Evolutionary conservation across 2,888 invertebrate species (phyloP).

Genomic region (Nemotelus nigrinus): DNA sequence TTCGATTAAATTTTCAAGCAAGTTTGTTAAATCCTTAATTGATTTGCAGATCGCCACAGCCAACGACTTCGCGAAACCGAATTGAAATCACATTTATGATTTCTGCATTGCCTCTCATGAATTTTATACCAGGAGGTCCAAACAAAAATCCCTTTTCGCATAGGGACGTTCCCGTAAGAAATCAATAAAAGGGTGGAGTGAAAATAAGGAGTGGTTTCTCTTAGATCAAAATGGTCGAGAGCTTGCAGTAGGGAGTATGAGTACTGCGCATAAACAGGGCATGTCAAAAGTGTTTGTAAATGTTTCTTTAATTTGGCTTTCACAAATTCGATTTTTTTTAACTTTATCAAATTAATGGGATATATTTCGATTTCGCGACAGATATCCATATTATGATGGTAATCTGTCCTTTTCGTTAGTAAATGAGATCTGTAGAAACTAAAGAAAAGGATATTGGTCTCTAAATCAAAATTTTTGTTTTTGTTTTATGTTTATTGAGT

Average conservation of each 20-base stretch:
- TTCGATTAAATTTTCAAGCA: slow-evolving; percentile 2
- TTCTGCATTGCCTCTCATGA: neutral
- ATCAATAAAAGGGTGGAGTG: slow-evolving; percentile 24
- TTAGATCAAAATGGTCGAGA: neutral
- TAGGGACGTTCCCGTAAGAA: neutral
- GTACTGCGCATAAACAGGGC: neutral
- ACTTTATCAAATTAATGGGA: too few species aligned
- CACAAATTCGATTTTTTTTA: too few species aligned
- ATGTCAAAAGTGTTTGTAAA: too few species aligned
- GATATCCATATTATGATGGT: too few species aligned
- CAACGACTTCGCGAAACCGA: neutral
- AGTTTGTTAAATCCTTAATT: neutral
- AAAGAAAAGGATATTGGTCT: too few species aligned
- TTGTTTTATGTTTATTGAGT: too few species aligned
- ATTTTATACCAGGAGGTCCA: neutral
- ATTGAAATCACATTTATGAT: neutral
- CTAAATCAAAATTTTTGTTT: too few species aligned
- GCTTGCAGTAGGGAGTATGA: neutral
- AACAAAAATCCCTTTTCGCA: neutral
- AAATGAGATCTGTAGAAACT: too few species aligned
- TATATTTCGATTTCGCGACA: too few species aligned
- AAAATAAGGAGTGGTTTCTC: neutral
- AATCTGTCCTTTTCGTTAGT: too few species aligned
- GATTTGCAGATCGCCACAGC: neutral
- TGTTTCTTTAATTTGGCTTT: too few species aligned